Evolutionary conservation across 2,113 vertebrate genomes (phyloP).

Genomic region (Suricata suricatta): DNA sequence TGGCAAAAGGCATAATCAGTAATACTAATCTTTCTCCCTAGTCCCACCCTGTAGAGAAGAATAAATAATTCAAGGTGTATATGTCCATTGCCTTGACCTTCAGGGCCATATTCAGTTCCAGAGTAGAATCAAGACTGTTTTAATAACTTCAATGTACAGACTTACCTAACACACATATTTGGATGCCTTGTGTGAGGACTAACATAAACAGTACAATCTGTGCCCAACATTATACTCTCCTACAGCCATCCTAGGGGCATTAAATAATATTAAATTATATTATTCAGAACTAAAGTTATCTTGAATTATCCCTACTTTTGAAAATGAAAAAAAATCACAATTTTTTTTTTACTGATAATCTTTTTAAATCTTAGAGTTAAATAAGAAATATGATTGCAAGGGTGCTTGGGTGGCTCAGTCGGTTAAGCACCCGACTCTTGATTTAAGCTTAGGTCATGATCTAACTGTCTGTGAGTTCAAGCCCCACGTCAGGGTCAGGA

Average conservation of each 20-base stretch:
- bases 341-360: background rate
- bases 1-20: background rate
- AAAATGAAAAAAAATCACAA: background rate
- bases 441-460: too few species aligned
- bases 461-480: too few species aligned
- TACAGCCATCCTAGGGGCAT: background rate
- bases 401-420: too few species aligned
- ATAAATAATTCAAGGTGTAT: background rate
- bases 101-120: background rate
- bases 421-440: too few species aligned
- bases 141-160: background rate
- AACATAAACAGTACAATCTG: background rate
- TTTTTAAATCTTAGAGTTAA: conserved; percentile 25
- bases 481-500: too few species aligned
- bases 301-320: conserved; percentile 36
- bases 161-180: background rate
- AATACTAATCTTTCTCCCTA: background rate
- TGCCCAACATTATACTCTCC: background rate
- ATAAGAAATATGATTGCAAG: background rate
- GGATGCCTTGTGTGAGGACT: background rate
- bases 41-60: background rate
- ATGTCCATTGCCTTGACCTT: background rate
- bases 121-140: background rate
- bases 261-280: background rate
- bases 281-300: conserved; percentile 23